phyloP scores from a whole-genome alignment of 2,888 invertebrate genomes.

The Agrochola litura region DNA sequence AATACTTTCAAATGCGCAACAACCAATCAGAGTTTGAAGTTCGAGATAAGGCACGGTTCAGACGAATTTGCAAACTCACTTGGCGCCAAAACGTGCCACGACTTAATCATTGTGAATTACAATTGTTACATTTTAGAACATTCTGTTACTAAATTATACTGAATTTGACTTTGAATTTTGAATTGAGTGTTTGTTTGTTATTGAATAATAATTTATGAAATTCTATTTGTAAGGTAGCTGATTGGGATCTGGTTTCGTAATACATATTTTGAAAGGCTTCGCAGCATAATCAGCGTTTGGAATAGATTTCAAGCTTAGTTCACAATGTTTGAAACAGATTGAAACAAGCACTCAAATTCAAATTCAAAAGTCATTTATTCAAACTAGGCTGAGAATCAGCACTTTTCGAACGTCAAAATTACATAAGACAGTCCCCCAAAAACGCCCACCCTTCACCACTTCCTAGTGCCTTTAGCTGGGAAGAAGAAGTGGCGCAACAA shows the following conservation, averaged over 20 bases:
- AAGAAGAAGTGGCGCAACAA: no score
- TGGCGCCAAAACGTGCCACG: slow-evolving; percentile 68
- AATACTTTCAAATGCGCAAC: slow-evolving; percentile 64
- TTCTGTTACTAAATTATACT: slow-evolving; percentile 51
- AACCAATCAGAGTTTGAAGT: slow-evolving; percentile 67
- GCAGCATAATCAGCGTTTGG: slow-evolving; percentile 4
- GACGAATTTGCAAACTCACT: slow-evolving; percentile 69
- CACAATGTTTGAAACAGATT: no score
- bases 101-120: slow-evolving; percentile 71
- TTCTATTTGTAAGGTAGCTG: slow-evolving; percentile 30
- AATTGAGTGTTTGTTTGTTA: slow-evolving; percentile 29
- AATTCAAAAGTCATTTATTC: no score
- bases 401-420: no score
- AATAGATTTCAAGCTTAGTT: background rate
- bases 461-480: no score
- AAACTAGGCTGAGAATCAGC: no score
- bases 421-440: no score
- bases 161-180: slow-evolving; percentile 34
- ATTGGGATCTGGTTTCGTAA: slow-evolving; percentile 25
- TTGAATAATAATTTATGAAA: slow-evolving; percentile 23
- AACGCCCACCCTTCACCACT: no score
- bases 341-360: no score
- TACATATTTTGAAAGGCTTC: slow-evolving; percentile 13
- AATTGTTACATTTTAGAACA: slow-evolving; percentile 66
- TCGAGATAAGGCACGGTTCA: slow-evolving; percentile 74